These are phyloP conservation scores for Trichacis sp. DNA, from an alignment of 2,888 invertebrate genomes.

Conservation along the genomic window DNA sequence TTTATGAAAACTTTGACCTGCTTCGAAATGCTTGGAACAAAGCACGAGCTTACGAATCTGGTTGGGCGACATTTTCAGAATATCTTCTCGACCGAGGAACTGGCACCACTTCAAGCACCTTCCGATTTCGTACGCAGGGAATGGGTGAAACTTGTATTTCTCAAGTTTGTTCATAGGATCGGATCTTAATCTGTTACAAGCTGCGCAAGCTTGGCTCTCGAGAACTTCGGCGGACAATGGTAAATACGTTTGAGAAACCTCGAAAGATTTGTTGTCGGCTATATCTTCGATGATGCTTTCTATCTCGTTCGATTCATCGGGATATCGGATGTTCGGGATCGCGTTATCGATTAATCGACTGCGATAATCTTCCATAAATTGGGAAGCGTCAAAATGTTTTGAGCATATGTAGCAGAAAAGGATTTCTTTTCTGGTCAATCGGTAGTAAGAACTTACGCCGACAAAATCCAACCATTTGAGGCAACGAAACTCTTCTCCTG, in stretches of 20 bases:
- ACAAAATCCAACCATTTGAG: slow-evolving; percentile 66
- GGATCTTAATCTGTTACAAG: slow-evolving; percentile 60
- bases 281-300: slow-evolving; percentile 41
- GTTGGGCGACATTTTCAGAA: slow-evolving; percentile 66
- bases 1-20: slow-evolving; percentile 62
- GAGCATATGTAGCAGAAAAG: slow-evolving; percentile 66
- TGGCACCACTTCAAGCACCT: slow-evolving; percentile 66
- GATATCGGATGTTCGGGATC: slow-evolving; percentile 58
- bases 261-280: slow-evolving; percentile 29
- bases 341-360: slow-evolving; percentile 59
- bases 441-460: slow-evolving; percentile 64
- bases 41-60: slow-evolving; percentile 65
- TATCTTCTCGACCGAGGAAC: slow-evolving; percentile 63
- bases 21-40: slow-evolving; percentile 64
- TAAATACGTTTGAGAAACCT: slow-evolving; percentile 52
- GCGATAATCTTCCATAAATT: slow-evolving; percentile 57
- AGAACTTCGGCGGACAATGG: slow-evolving; percentile 56
- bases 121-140: slow-evolving; percentile 66
- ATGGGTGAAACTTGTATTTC: slow-evolving; percentile 65
- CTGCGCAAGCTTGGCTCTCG: slow-evolving; percentile 65
- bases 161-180: slow-evolving; percentile 62
- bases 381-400: slow-evolving; percentile 61
- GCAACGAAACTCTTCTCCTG: slow-evolving; percentile 66
- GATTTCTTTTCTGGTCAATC: slow-evolving; percentile 65
- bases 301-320: slow-evolving; percentile 45